phyloP scores from a whole-genome alignment of 1,140 invertebrate species.

The Scaptomyza montana region DNA sequence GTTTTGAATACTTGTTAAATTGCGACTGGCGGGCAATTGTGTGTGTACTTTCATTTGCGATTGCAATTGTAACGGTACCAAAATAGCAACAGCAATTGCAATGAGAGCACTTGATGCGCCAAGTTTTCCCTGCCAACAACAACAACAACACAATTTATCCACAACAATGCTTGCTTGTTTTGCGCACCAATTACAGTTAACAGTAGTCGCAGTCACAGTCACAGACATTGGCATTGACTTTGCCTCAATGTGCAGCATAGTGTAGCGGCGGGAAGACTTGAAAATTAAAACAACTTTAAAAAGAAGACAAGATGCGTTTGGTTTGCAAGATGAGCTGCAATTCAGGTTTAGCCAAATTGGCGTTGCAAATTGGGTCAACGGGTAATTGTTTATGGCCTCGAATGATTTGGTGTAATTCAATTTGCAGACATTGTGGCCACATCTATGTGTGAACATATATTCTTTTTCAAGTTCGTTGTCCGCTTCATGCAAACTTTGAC shows the following conservation, averaged over 20 bases:
- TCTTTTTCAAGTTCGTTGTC: conserved; percentile 47
- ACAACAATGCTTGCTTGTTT: conserved; percentile 41
- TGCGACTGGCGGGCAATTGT: conserved; percentile 60
- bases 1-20: conserved; percentile 69
- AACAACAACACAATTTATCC: neutral
- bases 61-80: conserved; percentile 18
- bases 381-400: conserved; percentile 40
- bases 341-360: conserved; percentile 42
- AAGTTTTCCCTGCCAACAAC: conserved; percentile 51
- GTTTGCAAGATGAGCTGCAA: conserved; percentile 52
- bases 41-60: conserved; percentile 62
- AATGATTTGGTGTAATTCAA: neutral
- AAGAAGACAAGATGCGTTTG: conserved; percentile 16
- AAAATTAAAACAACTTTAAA: conserved; percentile 31
- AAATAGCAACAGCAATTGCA: conserved; percentile 19
- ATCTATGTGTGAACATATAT: conserved; percentile 15
- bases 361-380: conserved; percentile 66
- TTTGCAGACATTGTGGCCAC: conserved; percentile 22
- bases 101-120: conserved; percentile 67
- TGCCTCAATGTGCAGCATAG: conserved; percentile 67
- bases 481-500: conserved; percentile 38
- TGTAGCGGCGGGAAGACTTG: conserved; percentile 48
- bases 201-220: conserved; percentile 1
- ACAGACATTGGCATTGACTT: conserved; percentile 19
- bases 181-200: conserved; percentile 64